Evolutionary conservation across 2,888 invertebrate genomes (phyloP).

Genomic region (Melinopterus prodromus): DNA sequence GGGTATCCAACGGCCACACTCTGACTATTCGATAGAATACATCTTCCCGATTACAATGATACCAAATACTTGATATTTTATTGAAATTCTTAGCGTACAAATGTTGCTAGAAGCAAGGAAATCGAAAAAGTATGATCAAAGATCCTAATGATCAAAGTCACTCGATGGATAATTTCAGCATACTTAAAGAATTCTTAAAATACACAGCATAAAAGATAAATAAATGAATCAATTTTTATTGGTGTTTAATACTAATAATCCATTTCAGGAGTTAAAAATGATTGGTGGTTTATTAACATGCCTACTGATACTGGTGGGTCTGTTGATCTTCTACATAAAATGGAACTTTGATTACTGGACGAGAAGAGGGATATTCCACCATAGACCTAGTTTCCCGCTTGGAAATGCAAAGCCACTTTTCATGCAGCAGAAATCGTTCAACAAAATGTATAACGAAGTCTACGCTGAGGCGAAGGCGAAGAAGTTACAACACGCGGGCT

Average conservation of each 20-base stretch:
- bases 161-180: no score
- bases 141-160: no score
- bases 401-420: constrained; percentile 47
- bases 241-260: neutral
- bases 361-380: constrained; percentile 44
- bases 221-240: neutral
- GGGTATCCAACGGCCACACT: no score
- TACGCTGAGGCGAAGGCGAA: constrained; percentile 39
- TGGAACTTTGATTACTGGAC: constrained; percentile 46
- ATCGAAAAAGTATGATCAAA: no score
- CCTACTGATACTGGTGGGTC: neutral
- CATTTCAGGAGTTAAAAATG: neutral
- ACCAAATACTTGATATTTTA: no score
- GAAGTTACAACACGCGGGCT: constrained; percentile 42
- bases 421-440: constrained; percentile 19
- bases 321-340: neutral
- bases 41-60: no score
- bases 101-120: no score
- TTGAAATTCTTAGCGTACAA: no score
- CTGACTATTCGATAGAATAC: no score
- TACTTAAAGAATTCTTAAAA: no score
- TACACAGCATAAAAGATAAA: no score
- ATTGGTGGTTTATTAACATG: neutral
- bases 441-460: constrained; percentile 31
- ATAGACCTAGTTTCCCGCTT: constrained; percentile 49